Evolutionary conservation across 2,888 invertebrate species (phyloP).

Genomic region (Ischnura elegans): DNA sequence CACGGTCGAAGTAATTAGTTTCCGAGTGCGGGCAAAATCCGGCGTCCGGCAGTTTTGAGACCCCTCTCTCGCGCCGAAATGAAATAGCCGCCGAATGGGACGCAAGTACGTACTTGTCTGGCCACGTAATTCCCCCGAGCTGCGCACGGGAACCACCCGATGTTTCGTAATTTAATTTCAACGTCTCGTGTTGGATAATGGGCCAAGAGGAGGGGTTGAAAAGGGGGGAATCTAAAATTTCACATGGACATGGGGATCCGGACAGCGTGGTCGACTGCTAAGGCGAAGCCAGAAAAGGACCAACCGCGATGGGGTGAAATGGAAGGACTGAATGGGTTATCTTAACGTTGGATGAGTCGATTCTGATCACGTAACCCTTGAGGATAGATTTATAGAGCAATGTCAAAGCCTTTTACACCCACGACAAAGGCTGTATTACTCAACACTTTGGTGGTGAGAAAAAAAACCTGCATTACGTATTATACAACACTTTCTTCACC

Average conservation of each 20-base stretch:
- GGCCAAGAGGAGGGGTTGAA: background rate
- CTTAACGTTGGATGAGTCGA: background rate
- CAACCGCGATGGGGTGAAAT: background rate
- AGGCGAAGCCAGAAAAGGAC: background rate
- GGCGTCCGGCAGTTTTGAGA: background rate
- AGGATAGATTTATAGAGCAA: background rate
- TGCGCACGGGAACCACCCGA: background rate
- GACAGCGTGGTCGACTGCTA: background rate
- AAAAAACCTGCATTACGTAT: no score
- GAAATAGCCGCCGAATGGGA: background rate
- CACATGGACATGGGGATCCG: background rate
- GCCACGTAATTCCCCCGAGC: background rate
- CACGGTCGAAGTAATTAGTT: background rate
- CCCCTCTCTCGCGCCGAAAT: background rate
- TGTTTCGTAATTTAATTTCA: slow-evolving; percentile 31
- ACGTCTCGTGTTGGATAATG: background rate
- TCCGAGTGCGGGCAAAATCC: background rate
- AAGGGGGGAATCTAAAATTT: no score
- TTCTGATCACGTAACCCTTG: background rate
- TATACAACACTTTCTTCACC: no score
- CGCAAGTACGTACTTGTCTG: background rate
- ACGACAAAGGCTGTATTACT: no score
- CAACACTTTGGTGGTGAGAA: no score
- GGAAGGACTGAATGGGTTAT: background rate
- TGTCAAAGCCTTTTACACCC: no score